These are phyloP conservation scores for Leptinotarsa lineolata DNA, from an alignment of 1,140 invertebrate genomes.

Conservation along the genomic window DNA sequence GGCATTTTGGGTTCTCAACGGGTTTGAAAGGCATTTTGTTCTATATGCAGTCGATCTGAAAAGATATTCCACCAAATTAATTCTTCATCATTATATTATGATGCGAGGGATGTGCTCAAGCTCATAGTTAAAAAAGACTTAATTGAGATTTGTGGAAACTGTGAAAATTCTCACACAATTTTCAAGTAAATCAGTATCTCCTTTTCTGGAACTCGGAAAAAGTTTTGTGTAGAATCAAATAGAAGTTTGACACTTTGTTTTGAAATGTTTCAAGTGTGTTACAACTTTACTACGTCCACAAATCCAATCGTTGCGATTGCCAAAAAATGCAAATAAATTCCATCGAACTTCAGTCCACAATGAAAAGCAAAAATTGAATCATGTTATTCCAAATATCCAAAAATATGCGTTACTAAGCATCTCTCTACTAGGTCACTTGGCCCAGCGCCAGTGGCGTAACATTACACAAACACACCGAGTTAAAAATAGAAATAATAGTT, in stretches of 20 bases:
- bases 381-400: constrained; percentile 1
- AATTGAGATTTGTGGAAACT: not conserved
- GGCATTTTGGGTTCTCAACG: constrained; percentile 94
- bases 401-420: constrained; percentile 27
- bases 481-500: constrained; percentile 40
- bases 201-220: not conserved
- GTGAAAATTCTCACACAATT: not conserved
- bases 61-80: constrained; percentile 33
- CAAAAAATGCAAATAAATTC: not conserved
- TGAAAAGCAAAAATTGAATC: constrained; percentile 1
- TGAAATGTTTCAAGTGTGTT: too few species aligned
- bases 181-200: too few species aligned
- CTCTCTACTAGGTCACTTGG: constrained; percentile 48
- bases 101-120: too few species aligned
- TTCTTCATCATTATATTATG: not conserved
- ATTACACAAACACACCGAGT: constrained; percentile 39
- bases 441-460: constrained; percentile 37
- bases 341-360: constrained; percentile 2
- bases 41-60: constrained; percentile 62
- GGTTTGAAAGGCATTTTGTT: constrained; percentile 97
- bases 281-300: not conserved
- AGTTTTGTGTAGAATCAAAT: not conserved
- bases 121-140: not conserved
- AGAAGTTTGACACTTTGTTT: not conserved
- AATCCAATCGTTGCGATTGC: not conserved